Conservation (phyloP, 92 coral and sea anemone genomes). For the Epizoanthus scotinus region DNA sequence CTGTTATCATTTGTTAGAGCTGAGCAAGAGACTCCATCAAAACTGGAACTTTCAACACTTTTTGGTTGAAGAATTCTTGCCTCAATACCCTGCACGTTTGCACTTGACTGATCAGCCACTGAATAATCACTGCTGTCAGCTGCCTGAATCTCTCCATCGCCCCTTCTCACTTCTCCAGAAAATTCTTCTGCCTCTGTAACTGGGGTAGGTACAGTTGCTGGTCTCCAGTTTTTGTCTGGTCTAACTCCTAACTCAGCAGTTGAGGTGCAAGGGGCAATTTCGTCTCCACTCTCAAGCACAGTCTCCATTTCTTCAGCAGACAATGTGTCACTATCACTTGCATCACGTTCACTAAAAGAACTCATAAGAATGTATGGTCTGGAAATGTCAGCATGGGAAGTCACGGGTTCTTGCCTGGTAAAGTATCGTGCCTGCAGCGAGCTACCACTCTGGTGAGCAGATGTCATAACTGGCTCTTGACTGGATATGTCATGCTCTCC, state of each 20-base stretch:
- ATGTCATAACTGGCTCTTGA: slow-evolving; percentile 29
- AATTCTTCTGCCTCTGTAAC: not conserved
- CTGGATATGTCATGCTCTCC: slow-evolving; percentile 8
- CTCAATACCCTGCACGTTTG: not conserved
- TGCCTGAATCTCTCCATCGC: not conserved
- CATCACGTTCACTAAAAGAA: slow-evolving; percentile 37
- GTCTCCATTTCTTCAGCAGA: slow-evolving; percentile 83
- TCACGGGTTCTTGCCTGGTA: slow-evolving; percentile 1
- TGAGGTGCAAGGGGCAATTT: slow-evolving; percentile 25
- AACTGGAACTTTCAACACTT: slow-evolving; percentile 2
- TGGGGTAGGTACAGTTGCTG: no score
- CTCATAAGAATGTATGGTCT: slow-evolving; percentile 25
- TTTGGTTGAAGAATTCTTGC: not conserved
- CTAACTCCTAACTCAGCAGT: not conserved
- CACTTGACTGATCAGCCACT: slow-evolving; percentile 4
- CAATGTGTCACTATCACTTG: slow-evolving; percentile 84
- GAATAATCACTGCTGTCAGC: slow-evolving; percentile 17
- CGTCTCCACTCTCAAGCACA: slow-evolving; percentile 78
- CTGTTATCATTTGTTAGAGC: not conserved
- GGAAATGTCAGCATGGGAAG: not conserved
- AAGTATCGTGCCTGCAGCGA: slow-evolving; percentile 6
- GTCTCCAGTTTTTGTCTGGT: not conserved
- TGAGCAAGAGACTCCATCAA: slow-evolving; percentile 25
- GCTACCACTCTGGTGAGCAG: slow-evolving; percentile 25
- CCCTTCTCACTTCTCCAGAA: not conserved